Percentiles rank a stretch among this genome's conserved stretches.
Evolutionary conservation across 2,797 vertebrate species (phyloP).

Genomic region (Florisuga fusca): DNA sequence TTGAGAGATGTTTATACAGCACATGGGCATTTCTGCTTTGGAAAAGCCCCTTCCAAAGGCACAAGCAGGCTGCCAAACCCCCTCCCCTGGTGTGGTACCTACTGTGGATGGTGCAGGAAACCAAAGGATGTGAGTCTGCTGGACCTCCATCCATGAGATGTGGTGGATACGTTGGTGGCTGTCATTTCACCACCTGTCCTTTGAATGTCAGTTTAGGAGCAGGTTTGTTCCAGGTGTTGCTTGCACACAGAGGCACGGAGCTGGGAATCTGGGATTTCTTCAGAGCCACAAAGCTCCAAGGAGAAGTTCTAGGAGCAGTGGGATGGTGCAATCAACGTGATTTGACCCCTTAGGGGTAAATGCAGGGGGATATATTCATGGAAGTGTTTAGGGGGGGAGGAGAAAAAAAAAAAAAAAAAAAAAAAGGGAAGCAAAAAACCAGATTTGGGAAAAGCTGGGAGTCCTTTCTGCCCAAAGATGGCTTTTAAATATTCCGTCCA

Average conservation of each 20-base stretch:
- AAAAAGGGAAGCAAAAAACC: too few species aligned
- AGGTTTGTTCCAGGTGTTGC: neutral
- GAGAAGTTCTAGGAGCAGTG: conserved; percentile 15
- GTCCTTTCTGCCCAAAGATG: neutral
- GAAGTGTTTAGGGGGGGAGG: neutral
- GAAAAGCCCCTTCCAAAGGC: conserved; percentile 42
- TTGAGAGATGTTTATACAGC: neutral
- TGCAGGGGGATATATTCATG: neutral
- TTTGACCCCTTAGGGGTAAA: neutral
- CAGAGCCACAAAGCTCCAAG: neutral
- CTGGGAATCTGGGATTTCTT: neutral
- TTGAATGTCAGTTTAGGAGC: neutral
- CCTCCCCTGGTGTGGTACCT: neutral
- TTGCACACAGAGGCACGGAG: neutral
- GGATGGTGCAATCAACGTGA: conserved; percentile 38
- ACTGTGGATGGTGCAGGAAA: neutral
- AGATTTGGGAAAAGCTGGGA: neutral
- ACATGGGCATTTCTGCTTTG: neutral
- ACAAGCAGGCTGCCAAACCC: conserved; percentile 51
- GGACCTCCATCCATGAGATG: neutral
- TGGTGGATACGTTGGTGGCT: neutral
- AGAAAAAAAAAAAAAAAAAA: too few species aligned
- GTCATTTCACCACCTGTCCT: neutral
- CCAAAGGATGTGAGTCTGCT: conserved; percentile 42
- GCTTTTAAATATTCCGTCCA: conserved; percentile 8